Base-by-base conservation (phyloP, 2,113 vertebrate species). In the Apaloderma vittatum region DNA sequence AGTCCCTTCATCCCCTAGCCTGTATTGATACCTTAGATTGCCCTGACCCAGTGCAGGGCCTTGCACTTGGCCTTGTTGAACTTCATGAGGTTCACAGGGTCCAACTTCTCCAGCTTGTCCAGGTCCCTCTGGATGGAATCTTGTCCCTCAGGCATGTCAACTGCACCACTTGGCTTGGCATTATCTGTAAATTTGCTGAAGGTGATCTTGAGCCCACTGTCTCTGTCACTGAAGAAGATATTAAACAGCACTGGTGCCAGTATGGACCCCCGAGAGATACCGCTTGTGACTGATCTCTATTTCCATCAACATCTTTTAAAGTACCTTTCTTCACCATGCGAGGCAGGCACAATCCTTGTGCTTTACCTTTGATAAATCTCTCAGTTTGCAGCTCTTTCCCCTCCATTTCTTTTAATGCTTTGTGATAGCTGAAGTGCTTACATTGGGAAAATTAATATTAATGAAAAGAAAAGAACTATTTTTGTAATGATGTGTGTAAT, bases 81-180 rank as follows among this genome's bases (percentile, higher is more conserved):
- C 14, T 16, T 80, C 3, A 32, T 46, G 27, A 67, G 3, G 4
- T 59, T 66, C 12, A 24, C 12, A 3, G 18, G 15, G 49, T 7
- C 14, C 12, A 9, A 51, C 23, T 34, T 52, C n/a, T 40, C 3
- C 5, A 52, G 10, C 20, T 48, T 52, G 24, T 40, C 7, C 40
- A 45, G 5, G 21, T 68, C 7, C 4, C 13, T 22, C 30, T 84
- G 61, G 22, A 37, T 36, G 34, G 30, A 12, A 45, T 51, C 12
- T 5, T 0, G 0, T 51, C 22, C 9, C 26, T 37, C 30, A 55
- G 30, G 1, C 1, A 3, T 32, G 30, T 29, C 15, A 55, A 5
- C 19, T 32, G 11, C 11, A 61, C 37, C 15, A 45, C 18, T 55
- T 11, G 49, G 1, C 34, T 45, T 62, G 15, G 2, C 51, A 9